Evolutionary conservation across 2,113 vertebrate species (phyloP).

Genomic region (Platysteira castanea): DNA sequence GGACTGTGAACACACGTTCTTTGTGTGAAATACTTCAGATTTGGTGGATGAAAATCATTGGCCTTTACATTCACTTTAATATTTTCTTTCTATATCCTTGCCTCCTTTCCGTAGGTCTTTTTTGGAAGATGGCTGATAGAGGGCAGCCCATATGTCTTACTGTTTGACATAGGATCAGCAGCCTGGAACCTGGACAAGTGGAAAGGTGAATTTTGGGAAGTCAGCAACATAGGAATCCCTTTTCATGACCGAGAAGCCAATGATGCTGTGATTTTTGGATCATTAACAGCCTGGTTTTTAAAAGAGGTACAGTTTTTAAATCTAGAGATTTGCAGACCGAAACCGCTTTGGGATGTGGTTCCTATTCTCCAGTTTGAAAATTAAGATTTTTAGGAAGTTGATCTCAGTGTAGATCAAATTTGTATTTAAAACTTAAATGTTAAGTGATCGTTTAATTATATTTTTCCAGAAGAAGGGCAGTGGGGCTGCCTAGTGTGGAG

Average conservation of each 20-base stretch:
- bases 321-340: background rate
- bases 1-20: background rate
- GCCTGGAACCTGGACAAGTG: slow-evolving; percentile 92
- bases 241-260: slow-evolving; percentile 89
- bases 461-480: background rate
- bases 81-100: background rate
- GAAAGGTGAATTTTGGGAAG: slow-evolving; percentile 93
- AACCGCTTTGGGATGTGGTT: background rate
- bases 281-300: slow-evolving; percentile 91
- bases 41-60: background rate
- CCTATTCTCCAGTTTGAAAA: background rate
- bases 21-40: background rate
- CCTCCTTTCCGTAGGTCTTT: slow-evolving; percentile 74
- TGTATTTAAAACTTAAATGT: background rate
- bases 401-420: background rate
- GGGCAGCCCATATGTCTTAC: slow-evolving; percentile 89
- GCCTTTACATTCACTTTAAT: background rate
- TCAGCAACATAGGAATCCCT: slow-evolving; percentile 85
- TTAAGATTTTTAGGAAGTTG: background rate
- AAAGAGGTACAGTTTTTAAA: slow-evolving; percentile 82
- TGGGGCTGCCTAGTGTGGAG: background rate
- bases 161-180: slow-evolving; percentile 88
- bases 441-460: background rate
- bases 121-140: slow-evolving; percentile 96
- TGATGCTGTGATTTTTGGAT: slow-evolving; percentile 89